phyloP scores from a whole-genome alignment of 1,140 invertebrate species.

The Drosophila subobscura region DNA sequence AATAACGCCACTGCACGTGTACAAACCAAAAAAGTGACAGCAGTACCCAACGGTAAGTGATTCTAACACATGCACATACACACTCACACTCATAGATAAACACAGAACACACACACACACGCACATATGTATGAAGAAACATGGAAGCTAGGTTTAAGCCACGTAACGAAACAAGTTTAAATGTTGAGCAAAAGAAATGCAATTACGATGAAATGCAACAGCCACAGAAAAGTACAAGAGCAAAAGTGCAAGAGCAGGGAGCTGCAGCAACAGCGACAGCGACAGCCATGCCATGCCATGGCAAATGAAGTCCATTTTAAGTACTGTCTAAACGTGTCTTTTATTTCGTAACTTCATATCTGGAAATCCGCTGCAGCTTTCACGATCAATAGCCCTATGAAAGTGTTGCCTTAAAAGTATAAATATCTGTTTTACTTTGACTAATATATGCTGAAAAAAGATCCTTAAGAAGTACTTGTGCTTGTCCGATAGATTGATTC shows the following conservation, averaged over 20 bases:
- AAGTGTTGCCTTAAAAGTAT: too few relatives aligned
- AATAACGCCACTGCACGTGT: slow-evolving; percentile 99
- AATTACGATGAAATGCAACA: slow-evolving; percentile 68
- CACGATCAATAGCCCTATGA: too few relatives aligned
- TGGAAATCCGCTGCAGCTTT: too few relatives aligned
- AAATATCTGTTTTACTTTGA: too few relatives aligned
- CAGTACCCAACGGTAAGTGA: slow-evolving; percentile 95
- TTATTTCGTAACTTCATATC: too few relatives aligned
- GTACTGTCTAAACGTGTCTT: too few relatives aligned
- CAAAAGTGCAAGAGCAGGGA: slow-evolving; percentile 6
- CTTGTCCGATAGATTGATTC: too few relatives aligned
- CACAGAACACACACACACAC: slow-evolving; percentile 25
- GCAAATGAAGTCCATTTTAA: too few relatives aligned
- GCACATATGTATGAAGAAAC: slow-evolving; percentile 17
- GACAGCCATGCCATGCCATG: slow-evolving; percentile 28
- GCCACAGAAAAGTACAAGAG: slow-evolving; percentile 16
- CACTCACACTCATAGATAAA: slow-evolving; percentile 29
- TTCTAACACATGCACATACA: slow-evolving; percentile 58
- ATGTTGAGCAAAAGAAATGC: slow-evolving; percentile 79
- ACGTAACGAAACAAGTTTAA: slow-evolving; percentile 77
- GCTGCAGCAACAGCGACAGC: slow-evolving; percentile 24
- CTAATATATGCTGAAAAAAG: too few relatives aligned
- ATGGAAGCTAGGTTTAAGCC: slow-evolving; percentile 56
- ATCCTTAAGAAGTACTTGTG: too few relatives aligned
- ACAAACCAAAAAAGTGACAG: slow-evolving; percentile 97